Evolutionary conservation across 2,797 vertebrate species (phyloP).

Genomic region (Kryptolebias ocellatus): DNA sequence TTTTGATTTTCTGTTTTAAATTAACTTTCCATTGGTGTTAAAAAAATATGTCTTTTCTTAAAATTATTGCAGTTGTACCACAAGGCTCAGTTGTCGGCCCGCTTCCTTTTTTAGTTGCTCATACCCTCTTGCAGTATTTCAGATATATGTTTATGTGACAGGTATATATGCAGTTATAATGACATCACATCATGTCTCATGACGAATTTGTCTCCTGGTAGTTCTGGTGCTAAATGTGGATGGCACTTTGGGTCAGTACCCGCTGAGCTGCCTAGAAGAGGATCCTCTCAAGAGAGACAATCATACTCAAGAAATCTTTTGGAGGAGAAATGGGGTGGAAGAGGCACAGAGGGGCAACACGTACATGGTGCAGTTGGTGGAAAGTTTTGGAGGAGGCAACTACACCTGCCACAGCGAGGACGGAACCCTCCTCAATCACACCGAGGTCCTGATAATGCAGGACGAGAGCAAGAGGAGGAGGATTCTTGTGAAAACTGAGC

Average conservation of each 20-base stretch:
- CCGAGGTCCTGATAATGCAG: constrained; percentile 70
- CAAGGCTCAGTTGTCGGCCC: too few species aligned
- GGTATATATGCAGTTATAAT: too few species aligned
- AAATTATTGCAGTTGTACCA: too few species aligned
- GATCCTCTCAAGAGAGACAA: constrained; percentile 1
- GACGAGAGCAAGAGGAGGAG: constrained; percentile 12
- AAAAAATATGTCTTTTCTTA: too few species aligned
- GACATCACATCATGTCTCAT: too few species aligned
- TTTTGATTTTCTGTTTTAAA: not conserved
- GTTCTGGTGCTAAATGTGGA: constrained; percentile 69
- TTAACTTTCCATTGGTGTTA: too few species aligned
- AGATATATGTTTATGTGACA: too few species aligned
- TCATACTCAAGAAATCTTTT: constrained; percentile 47
- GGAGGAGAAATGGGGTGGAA: constrained; percentile 56
- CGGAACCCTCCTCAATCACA: constrained; percentile 75
- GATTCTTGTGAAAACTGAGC: constrained; percentile 51
- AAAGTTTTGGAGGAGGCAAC: constrained; percentile 72
- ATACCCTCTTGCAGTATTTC: too few species aligned
- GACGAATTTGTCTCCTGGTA: constrained; percentile 31
- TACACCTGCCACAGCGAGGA: constrained; percentile 75
- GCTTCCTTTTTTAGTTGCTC: too few species aligned
- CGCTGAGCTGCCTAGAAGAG: constrained; percentile 56
- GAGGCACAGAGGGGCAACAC: constrained; percentile 52
- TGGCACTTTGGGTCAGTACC: constrained; percentile 32
- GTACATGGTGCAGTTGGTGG: constrained; percentile 49